These are phyloP conservation scores for Anaspis maculata DNA, from an alignment of 2,888 invertebrate genomes.

Conservation along the genomic window DNA sequence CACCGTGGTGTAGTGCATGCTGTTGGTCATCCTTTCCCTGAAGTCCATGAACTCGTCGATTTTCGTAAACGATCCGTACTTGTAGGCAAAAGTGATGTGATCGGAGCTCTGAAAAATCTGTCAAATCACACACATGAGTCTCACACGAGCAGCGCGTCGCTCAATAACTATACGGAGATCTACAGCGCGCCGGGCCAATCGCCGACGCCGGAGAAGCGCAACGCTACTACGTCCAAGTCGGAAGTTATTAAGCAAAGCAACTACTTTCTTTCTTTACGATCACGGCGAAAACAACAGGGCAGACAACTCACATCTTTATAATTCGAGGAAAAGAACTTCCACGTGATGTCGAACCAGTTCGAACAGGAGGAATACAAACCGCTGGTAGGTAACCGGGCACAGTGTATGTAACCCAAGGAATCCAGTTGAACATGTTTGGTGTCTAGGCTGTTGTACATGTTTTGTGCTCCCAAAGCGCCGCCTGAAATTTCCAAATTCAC, in stretches of 20 bases:
- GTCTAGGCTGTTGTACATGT: conserved; percentile 70
- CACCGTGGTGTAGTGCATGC: conserved; percentile 64
- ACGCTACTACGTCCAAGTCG: no score
- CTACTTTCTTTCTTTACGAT: no score
- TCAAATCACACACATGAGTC: no score
- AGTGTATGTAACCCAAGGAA: conserved; percentile 79
- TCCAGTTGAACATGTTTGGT: conserved; percentile 91
- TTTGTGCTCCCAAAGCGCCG: conserved; percentile 64
- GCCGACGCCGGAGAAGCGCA: neutral
- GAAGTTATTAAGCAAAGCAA: no score
- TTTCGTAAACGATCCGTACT: conserved; percentile 90
- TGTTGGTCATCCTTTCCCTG: conserved; percentile 70
- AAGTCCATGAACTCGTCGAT: conserved; percentile 84
- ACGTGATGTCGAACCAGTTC: conserved; percentile 62
- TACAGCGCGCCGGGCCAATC: neutral
- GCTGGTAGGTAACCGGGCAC: conserved; percentile 63
- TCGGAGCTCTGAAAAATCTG: conserved; percentile 65
- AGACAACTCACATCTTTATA: conserved; percentile 72
- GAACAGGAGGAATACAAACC: conserved; percentile 65
- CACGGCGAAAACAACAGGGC: conserved; percentile 2
- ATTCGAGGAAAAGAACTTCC: conserved; percentile 81
- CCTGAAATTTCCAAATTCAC: no score
- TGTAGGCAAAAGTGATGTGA: conserved; percentile 85
- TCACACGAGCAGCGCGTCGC: no score
- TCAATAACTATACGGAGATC: conserved; percentile 12